Conservation (phyloP, 2,113 vertebrate species). For the Psophia crepitans region DNA sequence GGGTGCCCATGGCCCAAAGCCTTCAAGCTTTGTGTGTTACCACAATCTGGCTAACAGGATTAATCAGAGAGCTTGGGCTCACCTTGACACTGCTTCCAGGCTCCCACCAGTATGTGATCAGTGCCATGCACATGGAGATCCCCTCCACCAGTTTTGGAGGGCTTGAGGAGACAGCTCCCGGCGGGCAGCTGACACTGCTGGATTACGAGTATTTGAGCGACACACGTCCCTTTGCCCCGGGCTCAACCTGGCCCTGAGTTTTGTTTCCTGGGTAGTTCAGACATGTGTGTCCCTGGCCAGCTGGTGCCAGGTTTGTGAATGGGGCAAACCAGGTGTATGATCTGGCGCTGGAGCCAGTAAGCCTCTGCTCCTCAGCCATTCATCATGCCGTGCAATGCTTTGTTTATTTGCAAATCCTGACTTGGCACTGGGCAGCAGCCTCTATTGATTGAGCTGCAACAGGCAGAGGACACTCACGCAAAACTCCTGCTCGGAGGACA, state of each 20-base stretch:
- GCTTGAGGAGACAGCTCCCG: neutral
- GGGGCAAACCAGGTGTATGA: neutral
- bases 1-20: neutral
- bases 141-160: neutral
- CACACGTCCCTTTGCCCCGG: fast-evolving
- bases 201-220: neutral
- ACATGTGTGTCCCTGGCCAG: fast-evolving
- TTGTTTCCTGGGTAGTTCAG: neutral
- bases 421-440: neutral
- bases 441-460: neutral
- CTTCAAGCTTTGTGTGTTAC: neutral
- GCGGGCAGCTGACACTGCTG: neutral
- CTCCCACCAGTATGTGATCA: neutral
- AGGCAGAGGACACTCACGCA: neutral
- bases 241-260: neutral
- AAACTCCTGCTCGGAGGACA: neutral
- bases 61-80: neutral
- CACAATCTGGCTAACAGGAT: fast-evolving
- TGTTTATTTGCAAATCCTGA: neutral
- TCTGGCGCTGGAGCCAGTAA: neutral
- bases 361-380: neutral
- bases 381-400: fast-evolving
- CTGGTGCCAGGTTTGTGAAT: neutral
- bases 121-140: neutral
- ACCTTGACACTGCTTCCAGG: neutral